Percentiles rank a stretch among this genome's conserved stretches.
Conservation (phyloP, 2,888 invertebrate genomes). For the Tholera decimalis region DNA sequence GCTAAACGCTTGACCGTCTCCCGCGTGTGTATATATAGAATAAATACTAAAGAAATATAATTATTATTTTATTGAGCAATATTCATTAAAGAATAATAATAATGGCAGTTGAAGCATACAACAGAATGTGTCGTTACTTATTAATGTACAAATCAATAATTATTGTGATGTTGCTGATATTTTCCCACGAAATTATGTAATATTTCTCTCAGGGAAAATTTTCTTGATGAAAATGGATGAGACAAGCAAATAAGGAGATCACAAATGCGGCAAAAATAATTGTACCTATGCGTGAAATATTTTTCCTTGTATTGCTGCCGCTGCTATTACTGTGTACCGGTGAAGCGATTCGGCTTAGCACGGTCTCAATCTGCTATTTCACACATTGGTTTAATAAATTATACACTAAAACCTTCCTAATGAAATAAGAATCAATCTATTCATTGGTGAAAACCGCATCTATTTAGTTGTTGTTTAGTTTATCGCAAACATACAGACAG, state of each 20-base stretch:
- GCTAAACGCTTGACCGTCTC: not conserved
- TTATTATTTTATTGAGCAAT: conserved; percentile 6
- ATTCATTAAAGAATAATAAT: conserved; percentile 26
- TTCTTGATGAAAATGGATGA: not conserved
- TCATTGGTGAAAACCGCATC: no score
- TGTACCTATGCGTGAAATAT: no score
- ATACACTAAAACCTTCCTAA: no score
- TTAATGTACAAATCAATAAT: conserved; percentile 43
- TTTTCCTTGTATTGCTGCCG: no score
- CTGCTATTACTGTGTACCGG: no score
- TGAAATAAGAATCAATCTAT: no score
- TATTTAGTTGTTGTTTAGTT: no score
- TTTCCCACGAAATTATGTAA: not conserved
- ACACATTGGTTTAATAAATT: no score
- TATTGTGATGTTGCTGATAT: not conserved
- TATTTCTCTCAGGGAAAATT: not conserved
- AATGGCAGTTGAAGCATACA: not conserved
- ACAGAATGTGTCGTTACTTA: conserved; percentile 23
- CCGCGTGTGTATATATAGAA: not conserved
- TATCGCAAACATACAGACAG: no score
- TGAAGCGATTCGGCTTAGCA: no score
- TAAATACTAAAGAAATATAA: conserved; percentile 25
- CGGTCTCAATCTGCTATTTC: no score
- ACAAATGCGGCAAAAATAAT: not conserved
- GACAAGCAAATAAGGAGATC: not conserved